These are phyloP conservation scores for Drosophila rubida DNA, from an alignment of 2,888 invertebrate genomes.

Conservation along the genomic window DNA sequence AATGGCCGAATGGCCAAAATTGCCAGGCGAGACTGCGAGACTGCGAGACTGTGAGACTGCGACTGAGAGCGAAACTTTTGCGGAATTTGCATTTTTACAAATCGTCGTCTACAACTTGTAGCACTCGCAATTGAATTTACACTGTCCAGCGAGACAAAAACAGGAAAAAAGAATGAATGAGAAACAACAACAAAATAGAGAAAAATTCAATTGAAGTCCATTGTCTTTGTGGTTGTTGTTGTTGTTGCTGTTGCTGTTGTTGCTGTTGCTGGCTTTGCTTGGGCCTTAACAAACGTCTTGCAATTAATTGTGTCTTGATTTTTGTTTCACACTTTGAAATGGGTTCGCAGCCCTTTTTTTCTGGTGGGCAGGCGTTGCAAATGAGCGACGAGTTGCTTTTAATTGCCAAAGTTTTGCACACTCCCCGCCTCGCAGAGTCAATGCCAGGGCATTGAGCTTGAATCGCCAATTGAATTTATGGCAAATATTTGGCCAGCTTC, in stretches of 20 bases:
- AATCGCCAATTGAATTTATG: conserved; percentile 21
- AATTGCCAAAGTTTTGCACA: conserved; percentile 67
- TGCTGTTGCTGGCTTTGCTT: conserved; percentile 8
- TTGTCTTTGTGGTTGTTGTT: conserved; percentile 2
- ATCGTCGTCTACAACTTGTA: conserved; percentile 64
- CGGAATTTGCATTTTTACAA: conserved; percentile 74
- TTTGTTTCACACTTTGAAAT: conserved; percentile 70
- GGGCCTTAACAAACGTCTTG: conserved; percentile 63
- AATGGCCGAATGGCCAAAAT: conserved; percentile 22
- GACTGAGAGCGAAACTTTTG: conserved; percentile 40
- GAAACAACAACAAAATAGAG: conserved; percentile 2
- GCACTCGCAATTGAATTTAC: conserved; percentile 65
- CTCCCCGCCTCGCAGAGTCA: not conserved
- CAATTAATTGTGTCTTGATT: conserved; percentile 77
- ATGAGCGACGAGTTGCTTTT: conserved; percentile 61
- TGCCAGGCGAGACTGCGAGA: conserved; percentile 3
- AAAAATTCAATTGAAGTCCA: conserved; percentile 65
- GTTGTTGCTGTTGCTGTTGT: not conserved
- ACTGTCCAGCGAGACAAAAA: conserved; percentile 28
- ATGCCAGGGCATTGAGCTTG: not conserved
- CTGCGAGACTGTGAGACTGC: not conserved
- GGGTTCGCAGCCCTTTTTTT: conserved; percentile 48
- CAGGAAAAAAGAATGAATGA: not conserved
- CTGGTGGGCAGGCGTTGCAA: conserved; percentile 47
- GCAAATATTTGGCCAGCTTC: not conserved